Conservation (phyloP, 2,888 invertebrate genomes). For the Papilio gigon region DNA sequence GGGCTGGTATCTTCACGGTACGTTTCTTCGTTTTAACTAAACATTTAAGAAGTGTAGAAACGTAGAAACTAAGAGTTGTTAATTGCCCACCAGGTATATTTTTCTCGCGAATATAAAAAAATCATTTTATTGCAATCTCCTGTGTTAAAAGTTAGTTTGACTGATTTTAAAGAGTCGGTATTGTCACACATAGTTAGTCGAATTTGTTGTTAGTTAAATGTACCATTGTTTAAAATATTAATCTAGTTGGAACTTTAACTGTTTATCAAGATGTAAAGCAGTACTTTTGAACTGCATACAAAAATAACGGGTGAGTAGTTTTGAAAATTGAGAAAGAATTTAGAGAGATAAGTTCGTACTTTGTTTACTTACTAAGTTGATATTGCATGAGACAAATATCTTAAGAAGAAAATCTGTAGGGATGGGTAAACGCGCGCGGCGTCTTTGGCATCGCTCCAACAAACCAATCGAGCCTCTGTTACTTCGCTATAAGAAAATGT, state of each 20-base stretch:
- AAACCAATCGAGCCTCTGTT: slow-evolving; percentile 27
- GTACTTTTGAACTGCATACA: background rate
- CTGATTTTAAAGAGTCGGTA: too few species aligned
- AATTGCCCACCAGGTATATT: too few species aligned
- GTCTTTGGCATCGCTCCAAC: slow-evolving; percentile 29
- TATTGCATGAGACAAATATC: slow-evolving; percentile 16
- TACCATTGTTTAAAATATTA: too few species aligned
- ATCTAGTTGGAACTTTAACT: too few species aligned
- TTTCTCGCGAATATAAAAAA: too few species aligned
- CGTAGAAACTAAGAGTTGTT: too few species aligned
- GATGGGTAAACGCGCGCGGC: slow-evolving; percentile 24
- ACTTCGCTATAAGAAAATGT: slow-evolving; percentile 29
- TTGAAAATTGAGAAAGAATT: background rate
- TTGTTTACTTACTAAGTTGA: background rate
- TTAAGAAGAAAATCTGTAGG: slow-evolving; percentile 10
- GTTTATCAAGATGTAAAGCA: too few species aligned
- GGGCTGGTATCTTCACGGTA: background rate
- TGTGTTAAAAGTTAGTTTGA: too few species aligned
- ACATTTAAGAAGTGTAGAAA: background rate
- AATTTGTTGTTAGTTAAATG: too few species aligned
- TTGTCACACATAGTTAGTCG: too few species aligned
- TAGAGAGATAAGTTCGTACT: background rate
- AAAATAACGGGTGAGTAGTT: background rate
- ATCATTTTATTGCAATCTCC: too few species aligned
- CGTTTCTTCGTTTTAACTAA: background rate